phyloP scores from a whole-genome alignment of 2,797 vertebrate species.

The Myiotriccus ornatus region DNA sequence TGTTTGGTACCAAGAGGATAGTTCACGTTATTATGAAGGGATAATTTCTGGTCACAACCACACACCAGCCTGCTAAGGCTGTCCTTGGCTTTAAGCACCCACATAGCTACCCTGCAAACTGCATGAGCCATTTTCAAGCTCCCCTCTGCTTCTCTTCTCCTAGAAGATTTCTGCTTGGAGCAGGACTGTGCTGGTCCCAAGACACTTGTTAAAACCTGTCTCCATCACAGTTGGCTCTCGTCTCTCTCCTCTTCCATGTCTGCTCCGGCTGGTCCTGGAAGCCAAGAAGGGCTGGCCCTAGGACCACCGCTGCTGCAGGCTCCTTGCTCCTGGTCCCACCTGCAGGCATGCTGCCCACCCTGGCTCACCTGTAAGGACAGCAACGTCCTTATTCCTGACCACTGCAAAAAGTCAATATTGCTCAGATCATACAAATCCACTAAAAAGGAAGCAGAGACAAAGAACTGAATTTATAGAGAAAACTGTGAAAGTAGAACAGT shows the following conservation, averaged over 20 bases:
- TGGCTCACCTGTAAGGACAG: background rate
- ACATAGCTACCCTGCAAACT: background rate
- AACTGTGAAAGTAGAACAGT: background rate
- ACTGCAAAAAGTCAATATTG: background rate
- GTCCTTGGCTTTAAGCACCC: background rate
- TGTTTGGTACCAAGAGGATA: background rate
- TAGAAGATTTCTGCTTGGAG: background rate
- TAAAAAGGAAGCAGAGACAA: background rate
- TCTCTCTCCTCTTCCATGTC: background rate
- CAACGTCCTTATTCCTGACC: background rate
- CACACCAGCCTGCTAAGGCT: background rate
- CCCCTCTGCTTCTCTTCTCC: background rate
- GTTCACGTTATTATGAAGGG: background rate
- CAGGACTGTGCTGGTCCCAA: background rate
- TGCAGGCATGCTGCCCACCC: background rate
- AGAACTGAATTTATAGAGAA: background rate
- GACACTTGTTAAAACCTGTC: slow-evolving; percentile 8
- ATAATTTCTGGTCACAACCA: background rate
- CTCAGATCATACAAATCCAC: background rate
- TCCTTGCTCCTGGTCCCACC: background rate
- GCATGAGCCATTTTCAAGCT: background rate
- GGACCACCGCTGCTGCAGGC: background rate
- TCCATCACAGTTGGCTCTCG: background rate
- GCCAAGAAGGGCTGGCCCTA: background rate
- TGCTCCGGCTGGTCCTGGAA: fast-evolving